Conservation (phyloP, 2,113 vertebrate genomes). For the Bettongia penicillata region DNA sequence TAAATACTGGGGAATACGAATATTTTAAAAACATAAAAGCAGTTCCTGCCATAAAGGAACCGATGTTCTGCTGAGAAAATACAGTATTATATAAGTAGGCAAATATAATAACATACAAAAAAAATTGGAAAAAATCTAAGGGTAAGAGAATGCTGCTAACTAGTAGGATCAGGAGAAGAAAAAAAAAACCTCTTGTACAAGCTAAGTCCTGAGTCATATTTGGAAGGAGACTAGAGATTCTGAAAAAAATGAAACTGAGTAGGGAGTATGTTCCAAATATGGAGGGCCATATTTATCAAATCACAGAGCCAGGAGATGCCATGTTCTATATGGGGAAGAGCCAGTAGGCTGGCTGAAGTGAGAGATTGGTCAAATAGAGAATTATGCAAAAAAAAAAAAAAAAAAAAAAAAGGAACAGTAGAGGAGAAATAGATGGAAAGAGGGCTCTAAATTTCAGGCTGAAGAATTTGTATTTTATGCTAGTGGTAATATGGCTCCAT, state of each 20-base stretch:
- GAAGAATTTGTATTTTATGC: neutral
- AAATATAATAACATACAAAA: neutral
- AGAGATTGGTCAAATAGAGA: neutral
- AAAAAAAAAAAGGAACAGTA: neutral
- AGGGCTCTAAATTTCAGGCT: neutral
- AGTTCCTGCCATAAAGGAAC: neutral
- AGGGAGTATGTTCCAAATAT: neutral
- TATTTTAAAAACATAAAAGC: neutral
- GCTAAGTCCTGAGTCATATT: neutral
- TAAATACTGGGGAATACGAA: neutral
- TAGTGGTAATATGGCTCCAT: neutral
- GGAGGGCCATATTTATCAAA: neutral
- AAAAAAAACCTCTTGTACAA: neutral
- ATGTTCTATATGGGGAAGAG: neutral
- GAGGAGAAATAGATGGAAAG: neutral
- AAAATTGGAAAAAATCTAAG: neutral
- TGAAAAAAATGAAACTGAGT: neutral
- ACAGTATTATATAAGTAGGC: neutral
- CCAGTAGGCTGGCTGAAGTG: neutral
- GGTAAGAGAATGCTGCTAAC: neutral
- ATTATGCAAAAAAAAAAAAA: neutral
- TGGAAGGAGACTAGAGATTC: neutral
- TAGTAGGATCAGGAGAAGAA: neutral
- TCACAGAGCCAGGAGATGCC: neutral
- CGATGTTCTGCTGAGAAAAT: neutral